Base-by-base conservation (phyloP, 2,797 vertebrate genomes). In the Erpetoichthys calabaricus region DNA sequence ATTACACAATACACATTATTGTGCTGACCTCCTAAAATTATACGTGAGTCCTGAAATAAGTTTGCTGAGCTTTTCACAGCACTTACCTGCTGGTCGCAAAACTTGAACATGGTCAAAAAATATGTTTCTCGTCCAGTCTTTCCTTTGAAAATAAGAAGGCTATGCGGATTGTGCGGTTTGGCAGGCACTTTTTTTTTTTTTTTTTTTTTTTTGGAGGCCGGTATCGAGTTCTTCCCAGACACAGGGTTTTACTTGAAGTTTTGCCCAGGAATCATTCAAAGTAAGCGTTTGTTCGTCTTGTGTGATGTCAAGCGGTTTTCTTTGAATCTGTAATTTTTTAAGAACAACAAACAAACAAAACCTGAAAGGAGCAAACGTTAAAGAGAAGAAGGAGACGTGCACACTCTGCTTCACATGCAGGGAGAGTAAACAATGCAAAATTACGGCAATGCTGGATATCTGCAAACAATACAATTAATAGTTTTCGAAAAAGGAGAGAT, bases 191-290 rank as follows among this genome's bases (percentile, higher is more conserved):
- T 76, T 61, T 74, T 75, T 80, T 84, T 81, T 83, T 78, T 79
- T 65, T 73, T 76, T 61, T 74, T 75, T 80, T 84, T 81, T 83
- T 78, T 79, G 73, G 75, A 70, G 75, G 74, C 76, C 79, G 65
- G 78, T 80, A 82, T 85, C 83, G 74, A 75, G 73, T 84, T 84
- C 79, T 81, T 80, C 75, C 70, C 76, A 73, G 76, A 82, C 78
- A 74, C 82, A 83, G 75, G 80, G 80, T 84, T 85, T 85, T 76
- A 81, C 80, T 85, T 84, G 84, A 85, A 84, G 83, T 80, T 69
- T 74, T 85, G 82, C 81, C 82, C 84, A 75, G 76, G 76, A 79
- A 75, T 76, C 78, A 77, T 84, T 83, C 77, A 83, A 81, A 84
- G 81, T 68, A 74, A 77, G 68, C 75, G 63, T 75, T 75, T 66